phyloP scores from a whole-genome alignment of 2,888 invertebrate species.

The Nasonovia ribisnigri region DNA sequence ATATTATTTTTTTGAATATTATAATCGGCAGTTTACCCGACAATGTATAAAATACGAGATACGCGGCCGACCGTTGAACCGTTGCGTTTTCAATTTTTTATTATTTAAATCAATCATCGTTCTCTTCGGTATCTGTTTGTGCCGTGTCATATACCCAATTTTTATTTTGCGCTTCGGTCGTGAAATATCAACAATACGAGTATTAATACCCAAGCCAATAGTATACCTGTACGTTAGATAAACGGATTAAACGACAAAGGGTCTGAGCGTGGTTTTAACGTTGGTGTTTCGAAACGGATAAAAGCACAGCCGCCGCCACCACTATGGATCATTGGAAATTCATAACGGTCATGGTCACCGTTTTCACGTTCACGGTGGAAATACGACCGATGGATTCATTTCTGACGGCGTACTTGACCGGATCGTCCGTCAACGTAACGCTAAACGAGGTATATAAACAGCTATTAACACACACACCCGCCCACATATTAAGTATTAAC shows the following conservation, averaged over 20 bases:
- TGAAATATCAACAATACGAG: neutral
- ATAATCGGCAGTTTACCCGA: too few relatives aligned
- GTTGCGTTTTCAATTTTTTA: neutral
- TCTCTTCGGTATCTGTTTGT: neutral
- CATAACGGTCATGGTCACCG: slow-evolving; percentile 1
- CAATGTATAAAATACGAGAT: too few relatives aligned
- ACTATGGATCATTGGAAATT: slow-evolving; percentile 35
- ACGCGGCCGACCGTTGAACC: too few relatives aligned
- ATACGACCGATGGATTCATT: slow-evolving; percentile 44
- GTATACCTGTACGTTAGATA: neutral
- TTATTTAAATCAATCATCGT: neutral
- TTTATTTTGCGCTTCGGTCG: neutral
- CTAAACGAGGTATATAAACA: slow-evolving; percentile 16
- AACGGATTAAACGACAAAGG: neutral
- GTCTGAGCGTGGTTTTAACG: neutral
- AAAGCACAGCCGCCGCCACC: neutral
- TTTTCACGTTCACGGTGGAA: slow-evolving; percentile 27
- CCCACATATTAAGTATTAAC: neutral
- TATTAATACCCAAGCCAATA: too few relatives aligned
- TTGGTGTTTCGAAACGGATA: neutral
- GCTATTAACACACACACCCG: neutral
- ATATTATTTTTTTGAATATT: too few relatives aligned
- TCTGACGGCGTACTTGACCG: slow-evolving; percentile 48
- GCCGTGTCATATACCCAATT: neutral
- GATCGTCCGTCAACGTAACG: slow-evolving; percentile 8